phyloP scores from a whole-genome alignment of 2,797 vertebrate genomes.

The Falco naumanni region DNA sequence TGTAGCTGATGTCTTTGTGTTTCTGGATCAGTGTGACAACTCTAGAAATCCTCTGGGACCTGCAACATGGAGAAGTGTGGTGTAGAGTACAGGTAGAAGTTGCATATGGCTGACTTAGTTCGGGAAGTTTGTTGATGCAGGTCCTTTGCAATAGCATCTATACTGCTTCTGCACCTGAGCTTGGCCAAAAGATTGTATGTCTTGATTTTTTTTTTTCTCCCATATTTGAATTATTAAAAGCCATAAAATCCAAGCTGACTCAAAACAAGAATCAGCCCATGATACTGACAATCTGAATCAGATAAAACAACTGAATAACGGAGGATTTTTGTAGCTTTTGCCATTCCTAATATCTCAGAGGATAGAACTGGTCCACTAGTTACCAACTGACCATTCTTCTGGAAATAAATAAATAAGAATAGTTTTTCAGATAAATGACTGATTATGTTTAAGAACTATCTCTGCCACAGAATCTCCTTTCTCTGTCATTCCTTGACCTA shows the following conservation, averaged over 20 bases:
- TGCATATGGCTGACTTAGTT: fast-evolving
- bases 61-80: neutral
- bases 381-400: neutral
- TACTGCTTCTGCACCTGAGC: neutral
- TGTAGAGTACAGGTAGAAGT: too few relatives aligned
- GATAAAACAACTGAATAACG: neutral
- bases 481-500: neutral
- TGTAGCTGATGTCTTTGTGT: neutral
- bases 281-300: neutral
- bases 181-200: neutral
- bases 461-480: neutral
- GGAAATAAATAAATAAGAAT: neutral
- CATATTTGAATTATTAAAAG: neutral
- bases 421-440: neutral
- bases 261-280: neutral
- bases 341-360: neutral
- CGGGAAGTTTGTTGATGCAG: neutral
- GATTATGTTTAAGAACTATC: neutral
- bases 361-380: neutral
- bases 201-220: too few relatives aligned
- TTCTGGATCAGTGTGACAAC: neutral
- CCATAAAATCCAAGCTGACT: neutral
- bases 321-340: neutral
- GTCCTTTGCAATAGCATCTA: neutral
- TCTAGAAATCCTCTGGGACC: neutral